These are phyloP conservation scores for Promerops cafer DNA, from an alignment of 2,113 vertebrate species.

Conservation along the genomic window DNA sequence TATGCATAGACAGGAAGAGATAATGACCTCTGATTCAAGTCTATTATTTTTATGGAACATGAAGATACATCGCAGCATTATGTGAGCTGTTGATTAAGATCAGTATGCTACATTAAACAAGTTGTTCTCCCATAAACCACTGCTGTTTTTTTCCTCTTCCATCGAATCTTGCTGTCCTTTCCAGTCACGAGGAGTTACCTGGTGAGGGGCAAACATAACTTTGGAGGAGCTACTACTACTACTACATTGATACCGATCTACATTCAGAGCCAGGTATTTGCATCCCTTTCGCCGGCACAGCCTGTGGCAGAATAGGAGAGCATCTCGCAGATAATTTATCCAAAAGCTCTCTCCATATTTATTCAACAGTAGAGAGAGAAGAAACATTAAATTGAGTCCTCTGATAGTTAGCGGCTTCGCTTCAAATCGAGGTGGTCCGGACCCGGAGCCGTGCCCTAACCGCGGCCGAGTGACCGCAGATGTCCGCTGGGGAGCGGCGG, in stretches of 20 bases:
- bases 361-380: background rate
- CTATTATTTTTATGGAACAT: constrained; percentile 27
- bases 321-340: background rate
- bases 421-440: rapidly evolving
- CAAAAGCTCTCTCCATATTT: background rate
- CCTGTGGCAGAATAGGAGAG: background rate
- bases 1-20: constrained; percentile 31
- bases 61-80: background rate
- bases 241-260: background rate
- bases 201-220: constrained; percentile 8
- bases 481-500: rapidly evolving
- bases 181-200: background rate
- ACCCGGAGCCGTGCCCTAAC: background rate
- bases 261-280: background rate
- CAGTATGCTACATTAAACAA: background rate
- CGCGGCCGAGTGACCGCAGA: background rate
- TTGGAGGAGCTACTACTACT: background rate
- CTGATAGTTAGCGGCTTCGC: background rate
- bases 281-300: background rate
- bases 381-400: background rate
- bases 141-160: background rate
- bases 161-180: background rate
- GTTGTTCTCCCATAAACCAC: background rate
- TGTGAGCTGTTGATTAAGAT: background rate
- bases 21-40: constrained; percentile 42